Conservation (phyloP, 2,113 vertebrate species). For the Eleginops maclovinus region DNA sequence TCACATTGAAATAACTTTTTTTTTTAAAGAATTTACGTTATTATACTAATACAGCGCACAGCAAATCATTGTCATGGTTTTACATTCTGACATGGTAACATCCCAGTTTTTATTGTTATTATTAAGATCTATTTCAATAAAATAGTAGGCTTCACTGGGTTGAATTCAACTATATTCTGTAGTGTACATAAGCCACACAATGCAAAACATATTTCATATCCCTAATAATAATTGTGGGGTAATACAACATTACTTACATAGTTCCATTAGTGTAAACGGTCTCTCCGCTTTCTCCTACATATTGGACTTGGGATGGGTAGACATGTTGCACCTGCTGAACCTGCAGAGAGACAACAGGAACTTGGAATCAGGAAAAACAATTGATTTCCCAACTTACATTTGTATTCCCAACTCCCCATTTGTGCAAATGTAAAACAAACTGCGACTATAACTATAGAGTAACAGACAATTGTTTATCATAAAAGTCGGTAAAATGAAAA, state of each 20-base stretch:
- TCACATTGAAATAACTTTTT: conserved; percentile 2
- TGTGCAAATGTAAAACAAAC: background rate
- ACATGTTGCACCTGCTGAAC: conserved; percentile 93
- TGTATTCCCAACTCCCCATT: background rate
- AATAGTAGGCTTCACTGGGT: background rate
- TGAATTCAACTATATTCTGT: background rate
- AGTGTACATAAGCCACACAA: background rate
- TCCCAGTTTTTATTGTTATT: background rate
- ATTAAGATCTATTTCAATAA: background rate
- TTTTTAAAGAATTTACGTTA: too few species aligned
- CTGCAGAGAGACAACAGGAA: conserved; percentile 73
- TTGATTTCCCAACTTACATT: background rate
- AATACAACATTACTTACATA: conserved; percentile 85
- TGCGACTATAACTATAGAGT: background rate
- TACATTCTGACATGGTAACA: too few species aligned
- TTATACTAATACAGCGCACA: too few species aligned
- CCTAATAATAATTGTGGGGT: background rate
- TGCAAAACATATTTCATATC: background rate
- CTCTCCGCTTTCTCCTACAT: conserved; percentile 92
- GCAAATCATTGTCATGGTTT: too few species aligned
- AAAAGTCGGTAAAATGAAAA: background rate
- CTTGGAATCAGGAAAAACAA: conserved; percentile 12
- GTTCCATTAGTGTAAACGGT: conserved; percentile 94
- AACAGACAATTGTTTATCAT: background rate
- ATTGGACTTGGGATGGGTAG: conserved; percentile 95